phyloP scores from a whole-genome alignment of 2,113 vertebrate species.

The Alethe castanea region DNA sequence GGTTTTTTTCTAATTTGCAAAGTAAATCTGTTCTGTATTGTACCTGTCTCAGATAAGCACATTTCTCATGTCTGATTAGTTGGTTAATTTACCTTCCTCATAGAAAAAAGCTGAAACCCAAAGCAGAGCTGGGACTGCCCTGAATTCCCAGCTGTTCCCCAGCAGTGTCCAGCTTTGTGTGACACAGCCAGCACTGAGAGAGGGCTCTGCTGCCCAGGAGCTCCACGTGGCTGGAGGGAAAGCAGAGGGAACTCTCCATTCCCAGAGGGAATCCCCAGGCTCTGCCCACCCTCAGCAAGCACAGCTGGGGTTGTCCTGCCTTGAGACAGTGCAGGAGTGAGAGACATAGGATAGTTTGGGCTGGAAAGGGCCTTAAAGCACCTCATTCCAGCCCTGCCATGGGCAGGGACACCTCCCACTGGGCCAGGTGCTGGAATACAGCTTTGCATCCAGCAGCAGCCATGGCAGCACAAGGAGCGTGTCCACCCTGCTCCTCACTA shows the following conservation, averaged over 20 bases:
- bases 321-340: neutral
- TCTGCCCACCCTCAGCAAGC: neutral
- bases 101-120: neutral
- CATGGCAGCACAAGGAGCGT: neutral
- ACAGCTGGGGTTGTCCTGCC: neutral
- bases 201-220: neutral
- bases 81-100: neutral
- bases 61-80: neutral
- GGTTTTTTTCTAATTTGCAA: neutral
- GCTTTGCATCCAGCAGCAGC: neutral
- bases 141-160: neutral
- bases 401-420: neutral
- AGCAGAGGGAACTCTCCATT: rapidly evolving
- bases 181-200: neutral
- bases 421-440: neutral
- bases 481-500: neutral
- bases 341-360: neutral
- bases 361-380: neutral
- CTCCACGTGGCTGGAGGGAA: neutral
- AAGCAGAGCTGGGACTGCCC: rapidly evolving
- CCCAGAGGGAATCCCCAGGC: neutral
- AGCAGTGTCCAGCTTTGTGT: neutral
- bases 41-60: neutral
- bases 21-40: neutral
- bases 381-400: neutral